Evolutionary conservation across 1,140 invertebrate species (phyloP).

Genomic region (Pygmarrhopalites habei): DNA sequence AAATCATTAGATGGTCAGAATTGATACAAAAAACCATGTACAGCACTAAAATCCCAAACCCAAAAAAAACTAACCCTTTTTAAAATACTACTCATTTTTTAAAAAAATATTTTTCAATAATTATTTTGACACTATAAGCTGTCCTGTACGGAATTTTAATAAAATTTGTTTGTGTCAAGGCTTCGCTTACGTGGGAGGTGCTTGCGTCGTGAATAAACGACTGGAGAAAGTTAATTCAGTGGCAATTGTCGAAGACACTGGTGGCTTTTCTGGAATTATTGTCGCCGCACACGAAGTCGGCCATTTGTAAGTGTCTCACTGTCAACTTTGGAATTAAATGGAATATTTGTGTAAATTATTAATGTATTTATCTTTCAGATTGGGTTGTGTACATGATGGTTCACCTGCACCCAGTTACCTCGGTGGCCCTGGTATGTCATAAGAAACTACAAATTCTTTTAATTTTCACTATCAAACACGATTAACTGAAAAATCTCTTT

Average conservation of each 20-base stretch:
- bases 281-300: constrained; percentile 94
- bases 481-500: too few species aligned
- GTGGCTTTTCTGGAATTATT: constrained; percentile 91
- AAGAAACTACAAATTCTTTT: too few species aligned
- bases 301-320: constrained; percentile 81
- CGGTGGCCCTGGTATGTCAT: constrained; percentile 82
- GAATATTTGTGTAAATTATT: too few species aligned
- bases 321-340: too few species aligned
- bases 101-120: too few species aligned
- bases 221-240: constrained; percentile 93
- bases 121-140: background rate
- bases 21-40: too few species aligned
- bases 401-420: constrained; percentile 88
- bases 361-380: constrained; percentile 50
- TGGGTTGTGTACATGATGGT: constrained; percentile 90
- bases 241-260: constrained; percentile 92
- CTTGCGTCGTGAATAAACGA: constrained; percentile 90
- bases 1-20: too few species aligned
- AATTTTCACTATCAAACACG: too few species aligned
- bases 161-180: constrained; percentile 50
- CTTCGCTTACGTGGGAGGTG: constrained; percentile 91
- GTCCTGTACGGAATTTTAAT: background rate
- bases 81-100: background rate
- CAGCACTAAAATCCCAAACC: constrained; percentile 7
- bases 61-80: background rate